phyloP scores from a whole-genome alignment of 2,888 invertebrate genomes.

The Andrena haemorrhoa region DNA sequence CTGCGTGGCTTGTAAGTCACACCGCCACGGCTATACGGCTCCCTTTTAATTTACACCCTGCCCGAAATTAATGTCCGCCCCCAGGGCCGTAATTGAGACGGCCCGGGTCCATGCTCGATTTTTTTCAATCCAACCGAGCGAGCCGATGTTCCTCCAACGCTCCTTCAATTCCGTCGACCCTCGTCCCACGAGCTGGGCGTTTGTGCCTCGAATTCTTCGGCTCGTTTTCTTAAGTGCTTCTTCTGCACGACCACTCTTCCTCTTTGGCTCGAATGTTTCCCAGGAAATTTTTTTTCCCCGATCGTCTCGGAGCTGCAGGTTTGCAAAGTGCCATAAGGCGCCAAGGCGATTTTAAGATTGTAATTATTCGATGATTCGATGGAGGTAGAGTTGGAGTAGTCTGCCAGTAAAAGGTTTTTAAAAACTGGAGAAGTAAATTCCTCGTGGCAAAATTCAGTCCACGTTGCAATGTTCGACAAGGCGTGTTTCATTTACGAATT shows the following conservation, averaged over 20 bases:
- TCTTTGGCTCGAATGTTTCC: neutral
- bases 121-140: conserved; percentile 42
- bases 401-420: neutral
- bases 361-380: conserved; percentile 8
- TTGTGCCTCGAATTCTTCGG: neutral
- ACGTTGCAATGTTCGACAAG: no score
- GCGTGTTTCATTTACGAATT: conserved; percentile 7
- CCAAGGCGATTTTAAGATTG: conserved; percentile 2
- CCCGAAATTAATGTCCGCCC: conserved; percentile 75
- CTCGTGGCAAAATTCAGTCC: no score
- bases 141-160: neutral
- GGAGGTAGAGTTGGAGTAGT: neutral
- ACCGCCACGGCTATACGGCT: conserved; percentile 71
- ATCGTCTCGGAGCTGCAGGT: neutral
- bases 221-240: conserved; percentile 17
- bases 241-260: neutral
- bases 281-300: conserved; percentile 31
- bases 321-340: neutral
- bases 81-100: conserved; percentile 67
- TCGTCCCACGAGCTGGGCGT: neutral
- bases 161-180: conserved; percentile 4
- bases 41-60: conserved; percentile 79
- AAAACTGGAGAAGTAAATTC: neutral
- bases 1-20: conserved; percentile 78
- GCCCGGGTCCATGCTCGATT: conserved; percentile 35